Conservation (phyloP, 1,140 invertebrate species). For the Frieseomelitta varia region DNA sequence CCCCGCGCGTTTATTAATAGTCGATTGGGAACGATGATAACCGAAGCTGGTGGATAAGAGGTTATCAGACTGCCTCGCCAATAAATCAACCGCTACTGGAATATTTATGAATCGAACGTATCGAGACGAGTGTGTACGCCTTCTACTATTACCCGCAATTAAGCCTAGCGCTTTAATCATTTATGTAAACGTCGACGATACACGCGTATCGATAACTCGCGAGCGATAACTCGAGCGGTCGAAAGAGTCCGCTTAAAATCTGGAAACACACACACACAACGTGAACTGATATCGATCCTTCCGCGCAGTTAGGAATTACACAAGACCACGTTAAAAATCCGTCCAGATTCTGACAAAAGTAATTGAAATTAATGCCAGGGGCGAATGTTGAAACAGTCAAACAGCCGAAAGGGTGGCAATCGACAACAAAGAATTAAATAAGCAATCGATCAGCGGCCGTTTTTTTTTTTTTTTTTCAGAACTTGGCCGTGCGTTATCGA, state of each 20-base stretch:
- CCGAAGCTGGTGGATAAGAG: conserved; percentile 34
- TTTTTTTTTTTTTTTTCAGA: too few species aligned
- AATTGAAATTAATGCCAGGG: too few species aligned
- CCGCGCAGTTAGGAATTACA: too few species aligned
- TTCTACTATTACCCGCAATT: conserved; percentile 33
- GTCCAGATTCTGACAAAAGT: too few species aligned
- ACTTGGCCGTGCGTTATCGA: conserved; percentile 35
- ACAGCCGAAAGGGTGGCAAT: too few species aligned
- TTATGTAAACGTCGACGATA: conserved; percentile 22
- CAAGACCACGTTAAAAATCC: too few species aligned
- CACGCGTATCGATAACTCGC: conserved; percentile 2
- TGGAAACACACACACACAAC: neutral
- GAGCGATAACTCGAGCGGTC: neutral
- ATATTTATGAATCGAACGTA: conserved; percentile 42
- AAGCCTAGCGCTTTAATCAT: conserved; percentile 33
- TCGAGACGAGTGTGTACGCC: conserved; percentile 28
- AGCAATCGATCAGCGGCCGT: neutral
- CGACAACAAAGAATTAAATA: conserved; percentile 1
- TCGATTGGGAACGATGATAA: conserved; percentile 41
- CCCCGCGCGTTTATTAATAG: conserved; percentile 28
- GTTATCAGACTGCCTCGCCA: conserved; percentile 17
- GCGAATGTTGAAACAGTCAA: too few species aligned
- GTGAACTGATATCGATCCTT: too few species aligned
- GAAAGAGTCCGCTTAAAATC: neutral
- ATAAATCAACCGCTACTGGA: conserved; percentile 40